Conservation (phyloP, 92 coral and sea anemone genomes). For the Zoanthus solanderi region DNA sequence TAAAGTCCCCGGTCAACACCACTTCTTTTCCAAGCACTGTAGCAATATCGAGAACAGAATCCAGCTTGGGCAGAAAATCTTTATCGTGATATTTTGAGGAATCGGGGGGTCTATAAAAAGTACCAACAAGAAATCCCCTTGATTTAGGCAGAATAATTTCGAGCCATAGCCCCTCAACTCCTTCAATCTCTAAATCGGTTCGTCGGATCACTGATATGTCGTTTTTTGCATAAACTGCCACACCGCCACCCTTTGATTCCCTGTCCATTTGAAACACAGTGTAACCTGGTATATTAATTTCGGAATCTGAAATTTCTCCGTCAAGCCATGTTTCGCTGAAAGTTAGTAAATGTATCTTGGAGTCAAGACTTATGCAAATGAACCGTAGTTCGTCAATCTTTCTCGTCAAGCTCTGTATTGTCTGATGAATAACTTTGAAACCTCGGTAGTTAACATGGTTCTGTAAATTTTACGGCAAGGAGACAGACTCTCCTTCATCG, state of each 20-base stretch:
- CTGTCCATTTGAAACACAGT: conserved; percentile 30
- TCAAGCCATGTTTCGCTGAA: conserved; percentile 46
- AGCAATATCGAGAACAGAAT: conserved; percentile 37
- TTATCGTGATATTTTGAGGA: conserved; percentile 40
- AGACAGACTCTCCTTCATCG: conserved; percentile 9
- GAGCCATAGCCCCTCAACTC: conserved; percentile 45
- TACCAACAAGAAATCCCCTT: conserved; percentile 39
- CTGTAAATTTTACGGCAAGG: too few species aligned
- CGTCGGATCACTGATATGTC: conserved; percentile 38
- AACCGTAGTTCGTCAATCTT: conserved; percentile 37
- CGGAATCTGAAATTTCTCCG: conserved; percentile 19
- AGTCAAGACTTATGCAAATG: background rate
- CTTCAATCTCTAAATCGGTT: conserved; percentile 25
- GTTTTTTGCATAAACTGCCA: conserved; percentile 42
- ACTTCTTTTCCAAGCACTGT: conserved; percentile 31
- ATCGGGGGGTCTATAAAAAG: conserved; percentile 43
- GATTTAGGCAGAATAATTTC: conserved; percentile 36
- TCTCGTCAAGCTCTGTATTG: conserved; percentile 8
- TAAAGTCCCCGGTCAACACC: conserved; percentile 40
- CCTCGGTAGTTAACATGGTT: background rate
- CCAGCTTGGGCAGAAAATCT: conserved; percentile 42
- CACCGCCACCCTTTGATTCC: conserved; percentile 40
- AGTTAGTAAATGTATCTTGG: conserved; percentile 34
- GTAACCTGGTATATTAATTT: conserved; percentile 50
- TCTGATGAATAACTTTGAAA: conserved; percentile 37